A percentile compares a stretch with the other conserved stretches of the same genome.
phyloP scores from a whole-genome alignment of 1,140 invertebrate species.

The Andrena cerasifolii region DNA sequence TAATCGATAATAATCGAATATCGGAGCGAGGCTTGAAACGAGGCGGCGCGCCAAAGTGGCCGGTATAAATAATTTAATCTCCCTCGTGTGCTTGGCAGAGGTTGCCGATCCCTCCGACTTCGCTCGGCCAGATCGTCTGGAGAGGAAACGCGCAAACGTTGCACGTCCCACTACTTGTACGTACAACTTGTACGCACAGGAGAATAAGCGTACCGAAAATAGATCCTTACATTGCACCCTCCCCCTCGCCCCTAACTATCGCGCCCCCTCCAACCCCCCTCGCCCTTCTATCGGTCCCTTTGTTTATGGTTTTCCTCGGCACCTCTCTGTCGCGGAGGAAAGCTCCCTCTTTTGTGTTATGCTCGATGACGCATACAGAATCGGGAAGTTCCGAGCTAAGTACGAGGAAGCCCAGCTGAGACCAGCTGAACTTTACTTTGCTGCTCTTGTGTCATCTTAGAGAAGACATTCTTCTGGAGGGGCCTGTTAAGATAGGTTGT shows the following conservation, averaged over 20 bases:
- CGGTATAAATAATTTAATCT: conserved; percentile 69
- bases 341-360: not conserved
- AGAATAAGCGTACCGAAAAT: conserved; percentile 60
- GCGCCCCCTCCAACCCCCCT: not conserved
- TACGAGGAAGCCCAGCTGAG: not conserved
- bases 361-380: not conserved
- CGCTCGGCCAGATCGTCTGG: conserved; percentile 31
- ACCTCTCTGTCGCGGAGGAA: not conserved
- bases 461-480: not conserved
- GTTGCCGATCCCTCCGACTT: conserved; percentile 58
- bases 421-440: not conserved
- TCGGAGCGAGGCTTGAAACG: conserved; percentile 38
- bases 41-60: conserved; percentile 61
- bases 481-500: conserved; percentile 28
- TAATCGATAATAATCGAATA: conserved; percentile 69
- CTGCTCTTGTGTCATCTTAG: not conserved
- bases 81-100: conserved; percentile 42
- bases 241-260: conserved; percentile 1
- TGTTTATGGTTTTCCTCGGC: conserved; percentile 8
- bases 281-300: not conserved
- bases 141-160: conserved; percentile 44
- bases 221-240: conserved; percentile 43
- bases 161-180: conserved; percentile 18
- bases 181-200: conserved; percentile 46
- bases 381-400: not conserved